Base-by-base conservation (phyloP, 2,113 vertebrate genomes). In the Bubo bubo region DNA sequence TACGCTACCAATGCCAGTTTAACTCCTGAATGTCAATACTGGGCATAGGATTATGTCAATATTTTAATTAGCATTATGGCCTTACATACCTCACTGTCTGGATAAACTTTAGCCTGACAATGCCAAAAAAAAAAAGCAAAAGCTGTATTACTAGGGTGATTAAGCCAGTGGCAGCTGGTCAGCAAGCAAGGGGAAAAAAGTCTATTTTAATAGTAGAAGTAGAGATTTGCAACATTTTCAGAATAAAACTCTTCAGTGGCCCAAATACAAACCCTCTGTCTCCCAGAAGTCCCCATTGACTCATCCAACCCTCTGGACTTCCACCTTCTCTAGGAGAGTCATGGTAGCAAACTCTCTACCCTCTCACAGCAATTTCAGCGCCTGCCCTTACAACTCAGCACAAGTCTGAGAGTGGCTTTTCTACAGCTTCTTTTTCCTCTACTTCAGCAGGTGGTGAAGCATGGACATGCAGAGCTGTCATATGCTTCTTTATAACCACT, bases 361-460 rank as follows among this genome's bases (percentile, higher is more conserved):
- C 37, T 53, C 52, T 37, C 26, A 12, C 34, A 49, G 45, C 13
- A 5, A 7, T 37, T 72, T 24, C 63, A 27, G 30, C 21, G 4
- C 19, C 34, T 55, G 50, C 34, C 39, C 45, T 60, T 81, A 20
- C 34, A 52, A 6, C 32, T 37, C 6, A 3, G 49, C 1, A 0
- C 12, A 23, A 45, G 24, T 5, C 14, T 32, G 50, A 23, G 22
- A 7, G 58, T n/a, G 28, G 16, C 8, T 10, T 10, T 39, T 53
- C 53, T 16, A n/a, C 39, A 43, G 22, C 35, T 32, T n/a, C n/a
- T 39, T 50, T 5, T 68, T 37, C 23, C 47, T 58, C 34, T 14
- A 30, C 49, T 39, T 30, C 8, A 13, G 20, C 0, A 0, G 18
- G 56, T 9, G 32, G 39, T 0, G 3, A 52, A 63, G 41, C 7